Evolutionary conservation across 2,888 invertebrate genomes (phyloP).

Genomic region (Dryobotodes eremita): DNA sequence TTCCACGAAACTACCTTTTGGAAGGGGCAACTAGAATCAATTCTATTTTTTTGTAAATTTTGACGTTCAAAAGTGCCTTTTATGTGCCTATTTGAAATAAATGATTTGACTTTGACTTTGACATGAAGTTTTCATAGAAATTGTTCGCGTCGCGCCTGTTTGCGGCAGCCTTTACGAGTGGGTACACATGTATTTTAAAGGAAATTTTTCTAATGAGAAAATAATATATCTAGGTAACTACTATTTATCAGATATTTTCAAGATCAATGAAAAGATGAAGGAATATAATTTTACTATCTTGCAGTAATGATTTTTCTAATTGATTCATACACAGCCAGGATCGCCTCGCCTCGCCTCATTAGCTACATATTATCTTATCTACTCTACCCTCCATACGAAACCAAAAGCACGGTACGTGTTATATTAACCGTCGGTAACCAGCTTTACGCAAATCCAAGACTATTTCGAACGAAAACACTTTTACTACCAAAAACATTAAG

Average conservation of each 20-base stretch:
- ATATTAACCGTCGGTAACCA: constrained; percentile 19
- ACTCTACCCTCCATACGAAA: background rate
- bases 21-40: too few species aligned
- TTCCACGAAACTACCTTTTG: too few species aligned
- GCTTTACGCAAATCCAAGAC: constrained; percentile 36
- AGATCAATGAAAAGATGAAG: background rate
- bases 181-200: background rate
- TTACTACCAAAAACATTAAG: constrained; percentile 31
- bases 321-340: background rate
- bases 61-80: too few species aligned
- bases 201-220: background rate
- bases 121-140: too few species aligned
- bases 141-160: too few species aligned
- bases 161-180: background rate
- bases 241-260: background rate
- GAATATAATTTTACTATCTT: background rate
- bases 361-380: background rate
- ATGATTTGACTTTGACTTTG: too few species aligned
- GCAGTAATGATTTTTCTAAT: background rate
- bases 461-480: constrained; percentile 49
- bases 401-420: constrained; percentile 4
- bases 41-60: too few species aligned
- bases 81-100: too few species aligned
- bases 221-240: background rate
- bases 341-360: too few species aligned